Evolutionary conservation across 2,888 invertebrate species (phyloP), one percentile per base, ranked within the genome.

Genomic region (Arrhopalites spinosus): DNA sequence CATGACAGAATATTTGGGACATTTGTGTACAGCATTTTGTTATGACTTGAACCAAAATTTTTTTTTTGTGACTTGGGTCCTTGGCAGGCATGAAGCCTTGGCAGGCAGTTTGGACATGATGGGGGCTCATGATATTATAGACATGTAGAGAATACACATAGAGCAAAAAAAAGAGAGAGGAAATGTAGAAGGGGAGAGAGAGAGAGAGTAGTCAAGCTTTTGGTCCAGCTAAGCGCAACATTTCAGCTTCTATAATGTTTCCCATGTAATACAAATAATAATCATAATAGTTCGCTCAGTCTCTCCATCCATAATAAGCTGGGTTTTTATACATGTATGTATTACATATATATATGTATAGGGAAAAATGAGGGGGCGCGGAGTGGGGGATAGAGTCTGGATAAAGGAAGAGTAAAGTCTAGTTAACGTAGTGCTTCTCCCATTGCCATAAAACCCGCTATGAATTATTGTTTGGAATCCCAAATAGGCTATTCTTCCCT

Each of bases 211-310:
- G 45, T 36, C 25, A 53, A 69, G 50, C 29, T 29, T 11, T 56
- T 47, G 53, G 69, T 69, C 69, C 56, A 66, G 53, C 56, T 56
- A 56, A 68, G 67, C 43, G 36, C 50, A 47, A 50, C 69, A 53
- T 69, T 69, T n/a, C 20, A 47, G 30, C 56, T 56, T 20, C n/a
- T 30, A n/a, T 69, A 56, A 69, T 69, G 50, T 47, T 68, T 68
- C 67, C 47, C 36, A 36, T 36, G 20, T 68, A 68, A 68, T 68
- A 45, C 45, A 68, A 68, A 68, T 68, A 68, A 68, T 68, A 68
- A 68, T 68, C 67, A 68, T 68, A 68, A 68, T 45, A 66, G 67
- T 68, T 45, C 13, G 27, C 23, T 66, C 36, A 36, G 15, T 15
- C 11, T 66, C 64, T 64, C 43, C 3, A 5, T 17, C 23, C 30